Evolutionary conservation across 2,888 invertebrate species (phyloP).

Genomic region (Eupithecia dodoneata): DNA sequence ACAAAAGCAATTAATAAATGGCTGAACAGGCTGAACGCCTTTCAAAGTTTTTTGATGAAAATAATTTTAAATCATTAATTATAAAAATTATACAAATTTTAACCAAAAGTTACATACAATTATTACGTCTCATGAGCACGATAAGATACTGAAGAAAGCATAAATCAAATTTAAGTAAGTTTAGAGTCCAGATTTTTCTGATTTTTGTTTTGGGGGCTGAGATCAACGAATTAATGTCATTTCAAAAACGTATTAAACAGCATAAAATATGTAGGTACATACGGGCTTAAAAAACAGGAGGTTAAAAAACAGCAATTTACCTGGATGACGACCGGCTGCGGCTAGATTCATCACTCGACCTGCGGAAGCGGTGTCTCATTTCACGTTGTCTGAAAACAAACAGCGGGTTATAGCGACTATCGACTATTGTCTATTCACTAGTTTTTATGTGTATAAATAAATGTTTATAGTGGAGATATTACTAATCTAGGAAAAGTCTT

Average conservation of each 20-base stretch:
- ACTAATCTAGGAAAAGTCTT: too few relatives aligned
- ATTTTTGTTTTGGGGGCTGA: background rate
- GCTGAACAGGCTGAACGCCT: too few relatives aligned
- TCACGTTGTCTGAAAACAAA: conserved; percentile 88
- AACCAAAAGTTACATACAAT: too few relatives aligned
- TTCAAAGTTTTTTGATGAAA: too few relatives aligned
- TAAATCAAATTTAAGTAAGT: too few relatives aligned
- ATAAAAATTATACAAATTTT: too few relatives aligned
- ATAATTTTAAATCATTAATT: too few relatives aligned
- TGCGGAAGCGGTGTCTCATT: conserved; percentile 87
- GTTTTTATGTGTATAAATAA: too few relatives aligned
- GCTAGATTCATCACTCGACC: conserved; percentile 76
- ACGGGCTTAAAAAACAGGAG: background rate
- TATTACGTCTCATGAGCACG: too few relatives aligned
- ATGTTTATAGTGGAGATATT: too few relatives aligned
- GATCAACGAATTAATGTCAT: background rate
- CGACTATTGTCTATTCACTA: background rate
- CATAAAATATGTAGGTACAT: background rate
- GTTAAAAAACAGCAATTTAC: conserved; percentile 46
- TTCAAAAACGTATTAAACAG: background rate
- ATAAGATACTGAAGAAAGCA: too few relatives aligned
- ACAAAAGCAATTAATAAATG: too few relatives aligned
- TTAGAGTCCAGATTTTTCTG: background rate
- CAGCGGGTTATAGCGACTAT: background rate
- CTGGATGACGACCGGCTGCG: conserved; percentile 71